These are phyloP conservation scores for Actias luna DNA, from an alignment of 2,888 invertebrate species.

Conservation along the genomic window DNA sequence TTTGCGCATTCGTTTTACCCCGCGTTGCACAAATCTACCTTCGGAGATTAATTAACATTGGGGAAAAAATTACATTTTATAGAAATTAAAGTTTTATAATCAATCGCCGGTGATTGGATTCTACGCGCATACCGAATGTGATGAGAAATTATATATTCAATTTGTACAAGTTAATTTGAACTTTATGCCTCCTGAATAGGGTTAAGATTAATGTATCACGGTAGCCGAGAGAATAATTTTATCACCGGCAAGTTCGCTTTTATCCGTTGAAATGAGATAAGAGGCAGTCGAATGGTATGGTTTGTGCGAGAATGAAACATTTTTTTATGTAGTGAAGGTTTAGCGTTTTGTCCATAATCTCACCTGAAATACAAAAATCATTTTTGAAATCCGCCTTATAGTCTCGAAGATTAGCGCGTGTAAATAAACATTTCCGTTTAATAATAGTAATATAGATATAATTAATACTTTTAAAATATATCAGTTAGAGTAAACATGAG, in stretches of 20 bases:
- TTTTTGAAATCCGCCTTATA: too few relatives aligned
- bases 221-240: constrained; percentile 5
- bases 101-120: constrained; percentile 33
- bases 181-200: constrained; percentile 11
- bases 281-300: constrained; percentile 3
- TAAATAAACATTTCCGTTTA: too few relatives aligned
- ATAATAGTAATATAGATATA: too few relatives aligned
- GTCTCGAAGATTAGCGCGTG: too few relatives aligned
- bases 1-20: constrained; percentile 41
- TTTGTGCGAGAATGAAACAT: background rate
- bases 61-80: constrained; percentile 32
- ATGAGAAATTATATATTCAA: constrained; percentile 28
- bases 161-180: constrained; percentile 33
- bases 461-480: too few relatives aligned
- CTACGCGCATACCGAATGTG: constrained; percentile 43
- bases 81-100: constrained; percentile 31
- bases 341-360: too few relatives aligned
- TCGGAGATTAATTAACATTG: constrained; percentile 27
- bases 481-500: too few relatives aligned
- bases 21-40: constrained; percentile 25
- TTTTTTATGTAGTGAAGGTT: too few relatives aligned
- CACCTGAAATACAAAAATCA: too few relatives aligned
- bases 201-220: constrained; percentile 8
- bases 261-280: constrained; percentile 18
- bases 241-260: constrained; percentile 19